A percentile compares a stretch with the other conserved stretches of the same genome.
Conservation (phyloP, 1,140 invertebrate species). For the Sminthurinus signatus region DNA sequence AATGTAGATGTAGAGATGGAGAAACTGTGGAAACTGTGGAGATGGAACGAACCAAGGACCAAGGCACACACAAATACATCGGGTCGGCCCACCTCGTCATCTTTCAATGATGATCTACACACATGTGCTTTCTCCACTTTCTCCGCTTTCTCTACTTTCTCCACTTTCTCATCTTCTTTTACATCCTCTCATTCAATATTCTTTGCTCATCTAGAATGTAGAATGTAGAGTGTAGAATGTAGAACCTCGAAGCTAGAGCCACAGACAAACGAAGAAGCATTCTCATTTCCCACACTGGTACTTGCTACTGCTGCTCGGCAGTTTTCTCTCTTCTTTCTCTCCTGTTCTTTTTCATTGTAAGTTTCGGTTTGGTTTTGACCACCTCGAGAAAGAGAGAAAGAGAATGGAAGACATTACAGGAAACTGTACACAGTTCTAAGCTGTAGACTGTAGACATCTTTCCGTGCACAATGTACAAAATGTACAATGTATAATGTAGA, state of each 20-base stretch:
- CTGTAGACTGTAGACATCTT: not conserved
- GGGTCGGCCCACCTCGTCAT: not conserved
- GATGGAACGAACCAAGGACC: no score
- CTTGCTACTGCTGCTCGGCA: not conserved
- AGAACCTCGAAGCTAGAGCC: not conserved
- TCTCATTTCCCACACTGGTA: not conserved
- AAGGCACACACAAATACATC: no score
- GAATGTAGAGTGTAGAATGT: no score
- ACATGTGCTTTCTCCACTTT: not conserved
- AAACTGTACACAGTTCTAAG: no score
- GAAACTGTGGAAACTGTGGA: no score
- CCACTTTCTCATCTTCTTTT: not conserved
- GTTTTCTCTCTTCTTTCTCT: not conserved
- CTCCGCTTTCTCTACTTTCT: not conserved
- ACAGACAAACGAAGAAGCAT: not conserved
- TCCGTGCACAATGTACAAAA: not conserved
- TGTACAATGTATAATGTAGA: not conserved
- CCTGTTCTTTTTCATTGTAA: no score
- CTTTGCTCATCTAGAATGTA: not conserved
- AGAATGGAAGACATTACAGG: not conserved
- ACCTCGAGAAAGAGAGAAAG: not conserved
- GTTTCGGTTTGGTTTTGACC: no score
- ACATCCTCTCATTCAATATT: constrained; percentile 1
- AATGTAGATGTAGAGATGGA: no score
- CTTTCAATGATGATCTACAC: not conserved